A percentile compares a stretch with the other conserved stretches of the same genome.
phyloP scores from a whole-genome alignment of 2,113 vertebrate genomes.

The Pithys albifrons region DNA sequence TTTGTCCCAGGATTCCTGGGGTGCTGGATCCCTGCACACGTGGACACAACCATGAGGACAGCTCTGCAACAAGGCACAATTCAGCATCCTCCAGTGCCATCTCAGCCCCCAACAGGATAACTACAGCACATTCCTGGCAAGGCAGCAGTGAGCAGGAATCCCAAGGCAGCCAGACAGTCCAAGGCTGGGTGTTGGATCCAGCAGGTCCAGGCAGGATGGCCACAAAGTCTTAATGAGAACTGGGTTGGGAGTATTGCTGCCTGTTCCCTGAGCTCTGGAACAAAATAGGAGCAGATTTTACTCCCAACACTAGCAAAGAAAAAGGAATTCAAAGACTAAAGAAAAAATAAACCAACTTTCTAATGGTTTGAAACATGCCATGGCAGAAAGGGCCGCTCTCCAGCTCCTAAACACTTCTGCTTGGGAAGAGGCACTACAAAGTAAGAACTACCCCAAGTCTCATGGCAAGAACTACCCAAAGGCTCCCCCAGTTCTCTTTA shows the following conservation, averaged over 20 bases:
- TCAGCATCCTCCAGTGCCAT: neutral
- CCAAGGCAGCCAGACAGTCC: neutral
- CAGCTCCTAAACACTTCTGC: neutral
- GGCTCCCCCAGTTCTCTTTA: neutral
- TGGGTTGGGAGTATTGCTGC: neutral
- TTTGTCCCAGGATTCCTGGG: neutral
- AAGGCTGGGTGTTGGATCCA: neutral
- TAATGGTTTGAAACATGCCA: neutral
- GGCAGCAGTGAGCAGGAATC: neutral
- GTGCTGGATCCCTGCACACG: neutral
- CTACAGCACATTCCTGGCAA: neutral
- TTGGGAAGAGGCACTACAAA: neutral
- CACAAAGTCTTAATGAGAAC: neutral
- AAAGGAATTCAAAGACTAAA: neutral
- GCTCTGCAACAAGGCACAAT: neutral
- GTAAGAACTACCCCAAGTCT: neutral
- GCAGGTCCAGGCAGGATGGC: neutral
- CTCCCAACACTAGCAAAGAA: neutral
- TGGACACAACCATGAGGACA: neutral
- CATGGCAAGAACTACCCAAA: neutral
- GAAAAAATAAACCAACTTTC: neutral
- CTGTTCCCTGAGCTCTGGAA: constrained; percentile 13
- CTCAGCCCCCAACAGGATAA: neutral
- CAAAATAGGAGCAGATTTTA: neutral
- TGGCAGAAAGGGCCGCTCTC: neutral